Base-by-base conservation (phyloP, 2,888 invertebrate species). In the Eupithecia dodoneata region DNA sequence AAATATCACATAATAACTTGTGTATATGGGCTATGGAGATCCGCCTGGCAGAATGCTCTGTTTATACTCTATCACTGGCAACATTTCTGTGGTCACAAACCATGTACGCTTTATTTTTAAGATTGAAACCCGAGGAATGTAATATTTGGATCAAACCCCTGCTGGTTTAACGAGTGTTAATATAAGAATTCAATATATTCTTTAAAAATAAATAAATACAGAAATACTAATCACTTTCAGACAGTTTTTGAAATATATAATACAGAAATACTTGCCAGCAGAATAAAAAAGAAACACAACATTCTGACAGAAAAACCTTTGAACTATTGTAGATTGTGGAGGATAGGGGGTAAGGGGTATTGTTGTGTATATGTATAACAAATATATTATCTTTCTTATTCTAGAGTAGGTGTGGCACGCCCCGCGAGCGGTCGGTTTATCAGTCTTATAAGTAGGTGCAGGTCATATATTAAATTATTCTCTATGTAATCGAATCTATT, bases 261-360 rank as follows among this genome's bases (percentile, higher is more conserved):
- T 5, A 41, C 42, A 66, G 45, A 15, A 63, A 18, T 72, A 59
- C 0, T 70, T 71, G 72, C 76, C 55, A 78, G 71, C 69, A 7
- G 0, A 72, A 69, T 75, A 77, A 71, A 72, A 66, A 79, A 80
- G 80, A 77, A 89, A 92, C 88, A 91, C 79, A 79, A 88, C 91
- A 91, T 83, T 93, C 86, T 93, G 87, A 74, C 47, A 18, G 74
- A 59, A 12, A 74, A 86, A 79, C 77, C 91, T 86, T 87, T 84
- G 82, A 90, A 74, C 94, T 94, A 94, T 94, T 94, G 94, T 93
- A 94, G 82, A 89, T 88, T 93, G 81, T 94, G 94, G 94, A 94
- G 94, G 94, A 94, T 74, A 83, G 79, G 90, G 91, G 90, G 91
- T 78, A 77, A 73, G 81, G 85, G 87, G 87, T 84, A 85, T 81